These are phyloP conservation scores for Sapajus apella DNA, from an alignment of 2,113 vertebrate species.

Conservation along the genomic window DNA sequence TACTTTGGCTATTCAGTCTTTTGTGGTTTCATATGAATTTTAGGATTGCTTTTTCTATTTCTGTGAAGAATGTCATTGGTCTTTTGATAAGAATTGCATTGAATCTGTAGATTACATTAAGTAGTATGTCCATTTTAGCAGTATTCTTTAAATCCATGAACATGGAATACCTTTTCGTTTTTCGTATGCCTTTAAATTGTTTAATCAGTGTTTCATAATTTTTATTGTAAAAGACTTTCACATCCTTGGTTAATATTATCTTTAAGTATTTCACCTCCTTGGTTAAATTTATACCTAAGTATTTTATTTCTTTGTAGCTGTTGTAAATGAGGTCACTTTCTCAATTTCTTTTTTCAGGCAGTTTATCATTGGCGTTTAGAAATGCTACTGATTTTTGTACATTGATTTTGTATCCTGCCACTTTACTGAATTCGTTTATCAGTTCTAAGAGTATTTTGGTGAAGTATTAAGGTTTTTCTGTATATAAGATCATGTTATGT, in stretches of 20 bases:
- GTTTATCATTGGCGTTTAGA: background rate
- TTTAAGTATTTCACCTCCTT: background rate
- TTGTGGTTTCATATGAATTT: background rate
- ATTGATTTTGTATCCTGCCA: background rate
- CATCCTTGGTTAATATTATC: background rate
- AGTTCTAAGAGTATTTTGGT: background rate
- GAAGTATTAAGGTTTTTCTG: background rate
- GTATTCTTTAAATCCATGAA: background rate
- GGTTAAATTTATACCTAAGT: background rate
- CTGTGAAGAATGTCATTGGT: background rate
- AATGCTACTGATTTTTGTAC: background rate
- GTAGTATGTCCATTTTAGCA: background rate
- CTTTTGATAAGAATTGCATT: background rate
- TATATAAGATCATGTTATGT: background rate
- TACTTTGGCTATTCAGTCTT: background rate
- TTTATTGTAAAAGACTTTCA: background rate
- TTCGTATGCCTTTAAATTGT: background rate
- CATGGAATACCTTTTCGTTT: background rate
- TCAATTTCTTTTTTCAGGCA: background rate
- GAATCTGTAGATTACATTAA: background rate
- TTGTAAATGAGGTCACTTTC: background rate
- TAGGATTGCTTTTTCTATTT: background rate
- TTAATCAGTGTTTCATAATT: background rate
- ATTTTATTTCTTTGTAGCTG: background rate
- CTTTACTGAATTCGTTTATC: background rate